phyloP scores from a whole-genome alignment of 1,140 invertebrate genomes.

The Coelopa frigida region DNA sequence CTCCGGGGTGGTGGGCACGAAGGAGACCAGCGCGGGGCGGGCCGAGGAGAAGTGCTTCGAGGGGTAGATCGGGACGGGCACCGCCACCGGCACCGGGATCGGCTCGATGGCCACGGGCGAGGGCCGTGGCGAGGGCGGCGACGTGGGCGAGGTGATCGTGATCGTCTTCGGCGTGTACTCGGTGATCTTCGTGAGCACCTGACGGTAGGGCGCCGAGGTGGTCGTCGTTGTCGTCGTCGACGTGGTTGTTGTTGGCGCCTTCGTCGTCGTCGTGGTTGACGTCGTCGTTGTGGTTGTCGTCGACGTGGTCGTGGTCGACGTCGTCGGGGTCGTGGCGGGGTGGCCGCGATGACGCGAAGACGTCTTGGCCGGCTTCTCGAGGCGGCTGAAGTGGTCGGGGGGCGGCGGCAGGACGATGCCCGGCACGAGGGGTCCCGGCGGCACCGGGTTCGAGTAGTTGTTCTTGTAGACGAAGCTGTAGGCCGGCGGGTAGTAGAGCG shows the following conservation, averaged over 20 bases:
- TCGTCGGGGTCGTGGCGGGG: conserved; percentile 1
- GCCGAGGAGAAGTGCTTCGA: conserved; percentile 22
- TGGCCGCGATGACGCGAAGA: not conserved
- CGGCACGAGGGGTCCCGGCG: conserved; percentile 76
- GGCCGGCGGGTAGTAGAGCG: conserved; percentile 80
- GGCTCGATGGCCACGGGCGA: conserved; percentile 20
- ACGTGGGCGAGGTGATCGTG: conserved; percentile 10
- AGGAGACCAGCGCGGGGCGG: conserved; percentile 14
- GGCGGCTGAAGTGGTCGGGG: conserved; percentile 68
- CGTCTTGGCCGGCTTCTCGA: conserved; percentile 21
- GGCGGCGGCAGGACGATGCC: conserved; percentile 81
- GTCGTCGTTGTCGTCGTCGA: conserved; percentile 10
- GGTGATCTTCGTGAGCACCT: conserved; percentile 16
- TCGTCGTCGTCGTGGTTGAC: conserved; percentile 34
- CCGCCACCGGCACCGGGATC: conserved; percentile 33
- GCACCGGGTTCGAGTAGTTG: conserved; percentile 68
- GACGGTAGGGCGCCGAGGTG: conserved; percentile 4
- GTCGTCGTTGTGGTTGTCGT: conserved; percentile 20
- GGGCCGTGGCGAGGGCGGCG: conserved; percentile 2
- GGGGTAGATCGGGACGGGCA: conserved; percentile 36
- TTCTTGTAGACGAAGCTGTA: conserved; percentile 78
- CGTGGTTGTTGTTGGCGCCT: conserved; percentile 8
- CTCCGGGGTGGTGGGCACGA: conserved; percentile 22
- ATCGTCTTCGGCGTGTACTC: conserved; percentile 16
- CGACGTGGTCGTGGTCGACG: conserved; percentile 14